Evolutionary conservation across 2,888 invertebrate species (phyloP).

Genomic region (Mongoloraphidia duomilia): DNA sequence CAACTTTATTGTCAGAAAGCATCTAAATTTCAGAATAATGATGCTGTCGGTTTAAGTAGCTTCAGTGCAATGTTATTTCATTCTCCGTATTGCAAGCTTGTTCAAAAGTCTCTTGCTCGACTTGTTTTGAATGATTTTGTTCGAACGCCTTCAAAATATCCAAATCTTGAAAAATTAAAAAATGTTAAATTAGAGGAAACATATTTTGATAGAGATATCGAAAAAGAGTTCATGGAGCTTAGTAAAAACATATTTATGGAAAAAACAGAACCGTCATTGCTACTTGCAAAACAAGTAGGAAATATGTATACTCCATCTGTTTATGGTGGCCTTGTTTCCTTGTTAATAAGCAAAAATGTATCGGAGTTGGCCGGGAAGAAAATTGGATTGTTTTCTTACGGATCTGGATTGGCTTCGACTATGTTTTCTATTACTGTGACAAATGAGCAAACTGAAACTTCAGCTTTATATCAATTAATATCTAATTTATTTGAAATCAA

Average conservation of each 20-base stretch:
- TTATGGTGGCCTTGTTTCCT: conserved; percentile 83
- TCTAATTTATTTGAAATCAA: conserved; percentile 52
- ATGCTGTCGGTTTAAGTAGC: conserved; percentile 41
- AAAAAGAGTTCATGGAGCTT: conserved; percentile 68
- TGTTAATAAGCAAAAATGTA: conserved; percentile 55
- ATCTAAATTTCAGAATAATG: conserved; percentile 33
- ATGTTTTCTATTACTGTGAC: conserved; percentile 79
- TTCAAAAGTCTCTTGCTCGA: conserved; percentile 93
- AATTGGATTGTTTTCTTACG: conserved; percentile 89
- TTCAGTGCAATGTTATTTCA: conserved; percentile 84
- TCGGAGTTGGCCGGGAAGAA: conserved; percentile 62
- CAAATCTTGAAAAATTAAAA: conserved; percentile 54
- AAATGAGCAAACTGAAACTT: conserved; percentile 41
- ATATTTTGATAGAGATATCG: conserved; percentile 82
- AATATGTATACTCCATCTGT: conserved; percentile 99
- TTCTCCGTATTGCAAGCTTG: conserved; percentile 91
- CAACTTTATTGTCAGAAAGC: conserved; percentile 62
- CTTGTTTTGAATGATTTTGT: conserved; percentile 78
- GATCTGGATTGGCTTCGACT: conserved; percentile 88
- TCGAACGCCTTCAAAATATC: conserved; percentile 42
- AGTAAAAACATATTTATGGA: conserved; percentile 56
- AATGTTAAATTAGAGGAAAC: conserved; percentile 61
- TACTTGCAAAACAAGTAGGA: conserved; percentile 81
- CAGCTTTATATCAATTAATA: conserved; percentile 49
- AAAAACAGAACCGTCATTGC: conserved; percentile 77